phyloP scores from a whole-genome alignment of 2,888 invertebrate species.

The Fragum fragum region DNA sequence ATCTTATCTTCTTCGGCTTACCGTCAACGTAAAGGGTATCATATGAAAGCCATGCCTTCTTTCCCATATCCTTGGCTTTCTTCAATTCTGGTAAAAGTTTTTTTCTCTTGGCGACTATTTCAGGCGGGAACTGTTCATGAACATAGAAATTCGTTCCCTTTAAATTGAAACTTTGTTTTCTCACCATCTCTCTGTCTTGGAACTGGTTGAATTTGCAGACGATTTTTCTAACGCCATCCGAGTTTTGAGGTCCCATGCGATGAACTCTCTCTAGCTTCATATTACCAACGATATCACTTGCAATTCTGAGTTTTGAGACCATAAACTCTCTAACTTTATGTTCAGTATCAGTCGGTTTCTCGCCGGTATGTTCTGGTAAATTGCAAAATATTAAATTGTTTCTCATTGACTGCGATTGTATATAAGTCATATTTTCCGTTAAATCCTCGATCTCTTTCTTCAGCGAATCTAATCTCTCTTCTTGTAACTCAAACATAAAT shows the following conservation, averaged over 20 bases:
- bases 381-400: too few species aligned
- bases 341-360: neutral
- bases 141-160: neutral
- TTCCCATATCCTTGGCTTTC: neutral
- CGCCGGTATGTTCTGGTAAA: neutral
- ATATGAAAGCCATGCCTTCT: constrained; percentile 18
- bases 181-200: constrained; percentile 19
- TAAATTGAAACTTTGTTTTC: neutral
- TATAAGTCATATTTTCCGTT: too few species aligned
- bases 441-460: neutral
- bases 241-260: neutral
- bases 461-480: neutral
- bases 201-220: constrained; percentile 30
- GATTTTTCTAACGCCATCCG: neutral
- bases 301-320: neutral
- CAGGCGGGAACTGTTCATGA: constrained; percentile 14
- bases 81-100: constrained; percentile 20
- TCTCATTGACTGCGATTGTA: too few species aligned
- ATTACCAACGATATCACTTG: neutral
- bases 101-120: constrained; percentile 1
- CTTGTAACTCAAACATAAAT: neutral
- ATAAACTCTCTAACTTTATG: constrained; percentile 2
- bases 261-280: constrained; percentile 18
- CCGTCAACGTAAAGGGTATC: constrained; percentile 27
- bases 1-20: neutral